Evolutionary conservation across 2,797 vertebrate genomes (phyloP).

Genomic region (Cirrhinus molitorella): DNA sequence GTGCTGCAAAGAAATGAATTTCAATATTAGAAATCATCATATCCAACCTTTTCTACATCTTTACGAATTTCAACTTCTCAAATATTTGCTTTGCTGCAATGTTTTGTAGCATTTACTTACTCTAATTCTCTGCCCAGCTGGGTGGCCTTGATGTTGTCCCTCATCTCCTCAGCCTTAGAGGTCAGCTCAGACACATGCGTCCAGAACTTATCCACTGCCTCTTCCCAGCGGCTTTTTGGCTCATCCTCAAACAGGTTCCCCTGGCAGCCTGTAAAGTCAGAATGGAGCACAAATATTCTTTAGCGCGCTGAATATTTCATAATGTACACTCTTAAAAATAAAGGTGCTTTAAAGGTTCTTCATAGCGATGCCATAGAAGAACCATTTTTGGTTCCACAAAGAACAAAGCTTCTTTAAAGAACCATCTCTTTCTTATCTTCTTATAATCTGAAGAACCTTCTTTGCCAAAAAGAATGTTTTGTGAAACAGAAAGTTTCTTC

Average conservation of each 20-base stretch:
- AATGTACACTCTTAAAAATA: no score
- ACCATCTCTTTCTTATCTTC: no score
- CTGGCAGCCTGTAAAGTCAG: constrained; percentile 70
- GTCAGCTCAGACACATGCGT: constrained; percentile 74
- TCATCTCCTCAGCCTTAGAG: constrained; percentile 64
- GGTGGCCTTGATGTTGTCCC: constrained; percentile 68
- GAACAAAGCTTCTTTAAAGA: no score
- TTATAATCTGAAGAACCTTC: no score
- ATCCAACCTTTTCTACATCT: neutral
- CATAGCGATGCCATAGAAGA: no score
- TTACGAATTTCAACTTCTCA: neutral
- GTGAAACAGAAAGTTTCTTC: no score
- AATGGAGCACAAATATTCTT: neutral
- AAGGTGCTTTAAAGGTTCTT: no score
- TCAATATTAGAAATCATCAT: neutral
- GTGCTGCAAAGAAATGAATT: constrained; percentile 64
- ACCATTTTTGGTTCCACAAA: no score
- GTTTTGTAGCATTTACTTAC: constrained; percentile 75
- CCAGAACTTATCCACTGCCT: constrained; percentile 70
- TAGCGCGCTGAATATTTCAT: neutral
- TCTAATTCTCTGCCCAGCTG: constrained; percentile 80
- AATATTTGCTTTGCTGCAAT: neutral
- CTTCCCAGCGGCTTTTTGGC: constrained; percentile 71
- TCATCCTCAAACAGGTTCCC: constrained; percentile 62
- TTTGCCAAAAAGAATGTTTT: no score